Base-by-base conservation (phyloP, 2,888 invertebrate genomes). In the Campoplex nolae region DNA sequence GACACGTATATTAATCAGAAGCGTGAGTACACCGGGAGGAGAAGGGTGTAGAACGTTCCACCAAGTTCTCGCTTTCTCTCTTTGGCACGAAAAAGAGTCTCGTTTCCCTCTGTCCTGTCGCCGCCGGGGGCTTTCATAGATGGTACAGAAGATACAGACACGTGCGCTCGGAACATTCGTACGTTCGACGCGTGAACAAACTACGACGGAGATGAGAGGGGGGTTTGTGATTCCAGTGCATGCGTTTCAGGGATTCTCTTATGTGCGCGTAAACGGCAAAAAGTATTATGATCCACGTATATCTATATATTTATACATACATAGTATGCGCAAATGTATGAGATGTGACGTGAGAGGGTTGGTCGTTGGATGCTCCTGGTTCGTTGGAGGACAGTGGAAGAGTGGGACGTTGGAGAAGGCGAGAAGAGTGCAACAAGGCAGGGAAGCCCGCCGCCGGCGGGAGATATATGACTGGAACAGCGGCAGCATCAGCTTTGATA, bases 401-500 rank as follows among this genome's bases (percentile, higher is more conserved):
- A n/a, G 76, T 58, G 75, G 58, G 18, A 70, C 28, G 38, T 62
- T n/a, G 73, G 76, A 23, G 77, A 85, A 82, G 38, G 77, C 71
- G 71, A 80, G 80, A 70, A 85, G 81, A 67, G 83, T 62, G 70
- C 75, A 51, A 28, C 75, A 51, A 28, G 9, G 58, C 48, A 45
- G 62, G 79, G 68, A 35, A 48, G 13, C 62, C 45, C 68, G 78
- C 74, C 80, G 74, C 79, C 62, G 68, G 51, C 73, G 68, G 71
- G 76, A 86, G 75, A 86, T 77, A 83, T 85, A 84, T 76, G 84
- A 70, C 74, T 38, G 82, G 78, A 65, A 67, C 75, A 83, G 80
- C 76, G 89, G 89, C 74, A 84, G 87, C 87, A 83, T 76, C 84
- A 88, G 91, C 93, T 93, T 93, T 93, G 93, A 93, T 92, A 92